Conservation (phyloP, 2,888 invertebrate species). For the Brachycybe producta region DNA sequence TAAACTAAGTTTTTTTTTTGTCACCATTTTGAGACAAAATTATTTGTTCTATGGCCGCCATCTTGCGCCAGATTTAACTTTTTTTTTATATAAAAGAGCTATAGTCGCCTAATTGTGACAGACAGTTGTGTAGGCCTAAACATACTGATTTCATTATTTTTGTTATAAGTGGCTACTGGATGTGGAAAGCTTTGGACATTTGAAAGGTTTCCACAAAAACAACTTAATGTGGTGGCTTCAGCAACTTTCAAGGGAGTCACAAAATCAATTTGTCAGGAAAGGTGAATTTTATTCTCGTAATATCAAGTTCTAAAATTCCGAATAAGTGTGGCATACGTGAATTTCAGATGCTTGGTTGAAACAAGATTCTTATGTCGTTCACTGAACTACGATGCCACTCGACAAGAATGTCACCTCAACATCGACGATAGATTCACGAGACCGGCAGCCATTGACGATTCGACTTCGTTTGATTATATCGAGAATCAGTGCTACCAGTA, state of each 20-base stretch:
- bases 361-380: slow-evolving; percentile 15
- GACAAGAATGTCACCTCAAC: slow-evolving; percentile 15
- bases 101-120: too few relatives aligned
- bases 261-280: slow-evolving; percentile 12
- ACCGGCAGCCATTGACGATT: slow-evolving; percentile 2
- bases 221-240: slow-evolving; percentile 34
- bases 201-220: slow-evolving; percentile 38
- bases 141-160: too few relatives aligned
- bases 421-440: slow-evolving; percentile 7
- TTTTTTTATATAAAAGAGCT: too few relatives aligned
- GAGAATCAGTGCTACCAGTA: slow-evolving; percentile 15
- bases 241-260: slow-evolving; percentile 28
- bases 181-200: slow-evolving; percentile 38
- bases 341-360: slow-evolving; percentile 11
- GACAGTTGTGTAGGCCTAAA: too few relatives aligned
- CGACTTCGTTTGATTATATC: slow-evolving; percentile 13
- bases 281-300: not conserved
- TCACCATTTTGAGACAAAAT: too few relatives aligned
- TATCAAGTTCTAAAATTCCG: not conserved
- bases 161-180: slow-evolving; percentile 19
- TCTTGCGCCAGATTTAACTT: too few relatives aligned
- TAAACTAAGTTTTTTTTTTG: too few relatives aligned
- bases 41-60: too few relatives aligned
- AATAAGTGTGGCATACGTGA: not conserved
- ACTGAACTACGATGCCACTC: slow-evolving; percentile 10